These are phyloP conservation scores for Rousettus madagascariensis DNA, from an alignment of 2,797 vertebrate genomes.

Conservation along the genomic window DNA sequence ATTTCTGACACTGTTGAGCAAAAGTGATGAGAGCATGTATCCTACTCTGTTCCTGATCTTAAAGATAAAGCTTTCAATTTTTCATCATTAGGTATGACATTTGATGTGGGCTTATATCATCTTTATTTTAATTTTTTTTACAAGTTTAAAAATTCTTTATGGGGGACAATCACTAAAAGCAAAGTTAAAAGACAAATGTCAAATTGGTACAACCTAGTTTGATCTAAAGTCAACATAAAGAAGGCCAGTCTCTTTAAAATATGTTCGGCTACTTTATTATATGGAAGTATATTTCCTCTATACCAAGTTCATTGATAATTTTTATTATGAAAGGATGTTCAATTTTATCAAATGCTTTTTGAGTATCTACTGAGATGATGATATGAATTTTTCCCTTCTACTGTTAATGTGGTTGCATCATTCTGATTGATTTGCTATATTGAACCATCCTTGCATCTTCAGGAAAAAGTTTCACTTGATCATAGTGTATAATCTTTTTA, in stretches of 20 bases:
- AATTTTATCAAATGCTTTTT: background rate
- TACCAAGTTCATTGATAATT: background rate
- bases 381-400: background rate
- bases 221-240: too few relatives aligned
- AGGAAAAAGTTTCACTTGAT: background rate
- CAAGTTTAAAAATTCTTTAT: too few relatives aligned
- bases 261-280: too few relatives aligned
- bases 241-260: too few relatives aligned
- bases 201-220: too few relatives aligned
- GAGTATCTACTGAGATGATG: background rate
- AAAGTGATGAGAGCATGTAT: background rate
- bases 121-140: background rate
- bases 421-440: background rate
- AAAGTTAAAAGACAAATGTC: too few relatives aligned
- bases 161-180: too few relatives aligned
- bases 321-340: background rate
- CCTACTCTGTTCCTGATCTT: background rate
- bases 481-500: background rate
- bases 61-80: background rate
- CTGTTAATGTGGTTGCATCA: background rate
- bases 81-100: background rate
- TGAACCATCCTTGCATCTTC: background rate
- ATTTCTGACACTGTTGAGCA: background rate
- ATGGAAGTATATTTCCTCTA: background rate
- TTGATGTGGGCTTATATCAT: too few relatives aligned